Evolutionary conservation across 2,888 invertebrate genomes (phyloP), one percentile per base, ranked within the genome.

Genomic region (Rotaria magnacalcarata): DNA sequence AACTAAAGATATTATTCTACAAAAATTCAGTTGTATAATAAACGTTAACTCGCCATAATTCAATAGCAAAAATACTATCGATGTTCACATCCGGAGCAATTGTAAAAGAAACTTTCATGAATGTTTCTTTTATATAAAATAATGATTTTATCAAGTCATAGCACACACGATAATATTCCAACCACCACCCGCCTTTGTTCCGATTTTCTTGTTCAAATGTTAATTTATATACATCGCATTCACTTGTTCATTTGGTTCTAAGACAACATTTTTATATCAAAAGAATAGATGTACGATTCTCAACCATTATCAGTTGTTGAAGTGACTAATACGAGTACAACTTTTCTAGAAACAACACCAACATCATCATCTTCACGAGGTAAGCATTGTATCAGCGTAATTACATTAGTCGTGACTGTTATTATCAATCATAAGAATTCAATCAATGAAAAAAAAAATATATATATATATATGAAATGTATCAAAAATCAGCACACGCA

Each of bases 121-220:
- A 24, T 24, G 24, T 56, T 56, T 56, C 56, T 56, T 56, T 67
- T 67, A 27, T 67, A 27, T 16, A 67, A 67, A 67, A 67, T 34
- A 67, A 67, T 67, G 67, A 67, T 67, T 67, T 67, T 67, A 67
- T 34, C 67, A 67, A 67, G 67, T 67, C 67, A 67, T 67, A 41
- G 67, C 67, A 67, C 67, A 67, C 67, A 67, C 67, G 34, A 67
- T 34, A 34, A 67, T 67, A 67, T 67, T 67, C 67, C 34, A 67
- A 16, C 67, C 67, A 67, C 67, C 67, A 24, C 19, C 19, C 0
- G 7, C 34, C 34, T 34, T 34, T 19, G 34, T 34, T 67, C 67
- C 67, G 67, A 67, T 67, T 67, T 67, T 67, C 67, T 67, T 67
- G 67, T 67, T 67, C 19, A 27, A 67, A 67, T 67, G 67, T 19